Evolutionary conservation across 2,797 vertebrate genomes (phyloP), one percentile per base, ranked within the genome.

Genomic region (Cossypha heuglini): DNA sequence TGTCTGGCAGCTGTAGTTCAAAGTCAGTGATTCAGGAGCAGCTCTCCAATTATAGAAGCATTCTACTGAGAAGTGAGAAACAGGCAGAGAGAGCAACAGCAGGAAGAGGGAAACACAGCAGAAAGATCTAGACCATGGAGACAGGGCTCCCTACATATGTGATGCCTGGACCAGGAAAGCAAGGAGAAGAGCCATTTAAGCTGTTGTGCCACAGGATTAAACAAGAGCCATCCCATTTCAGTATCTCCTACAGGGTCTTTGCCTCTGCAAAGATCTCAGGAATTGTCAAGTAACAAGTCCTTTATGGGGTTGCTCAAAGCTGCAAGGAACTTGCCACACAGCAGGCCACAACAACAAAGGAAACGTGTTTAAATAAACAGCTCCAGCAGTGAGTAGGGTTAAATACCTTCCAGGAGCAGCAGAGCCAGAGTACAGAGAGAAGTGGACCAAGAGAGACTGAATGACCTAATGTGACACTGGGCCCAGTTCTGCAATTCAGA

Each of bases 1-100:
- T 8, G 2, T 67, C 55, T 94, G 68, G 81, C 81, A 95, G 78
- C 84, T 83, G 74, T 8, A 52, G 52, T 21, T 92, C 78, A 63
- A 84, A 51, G 62, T 63, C 58, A 13, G 52, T 5, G 48, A 79
- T 73, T 22, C 49, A 46, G 61, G 26, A 90, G 67, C 71, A 83
- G 73, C 28, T 59, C 77, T 90, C 58, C 51, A 46, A 18, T 71
- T 72, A 68, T 0, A 93, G 81, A 79, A 71, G 45, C 29, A 35
- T 28, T 91, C 35, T 59, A 52, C 68, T 67, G 19, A 46, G 49
- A 94, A 80, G 72, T 38, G 42, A 88, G 51, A 88, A 76, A 73
- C 31, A 58, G 62, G 67, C 71, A 71, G 8, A 86, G 49, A 72
- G 26, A 40, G 9, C 6, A 1, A 67, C 33, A 46, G 87, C 46